Base-by-base conservation (phyloP, 1,140 invertebrate species). In the Drosophila nikananu region DNA sequence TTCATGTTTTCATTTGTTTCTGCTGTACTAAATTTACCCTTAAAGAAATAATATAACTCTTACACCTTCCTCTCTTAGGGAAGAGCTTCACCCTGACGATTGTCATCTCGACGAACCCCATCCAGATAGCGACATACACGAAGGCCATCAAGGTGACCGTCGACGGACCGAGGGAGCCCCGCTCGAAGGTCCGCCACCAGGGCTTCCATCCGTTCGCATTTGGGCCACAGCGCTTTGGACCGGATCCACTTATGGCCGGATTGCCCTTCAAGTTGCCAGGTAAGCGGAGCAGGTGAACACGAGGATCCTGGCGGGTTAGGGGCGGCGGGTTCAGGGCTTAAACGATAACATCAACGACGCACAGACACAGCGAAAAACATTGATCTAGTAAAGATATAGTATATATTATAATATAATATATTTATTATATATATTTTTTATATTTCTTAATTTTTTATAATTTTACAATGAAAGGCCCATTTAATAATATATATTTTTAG, bases 141-240 rank as follows among this genome's bases (percentile, higher is more conserved):
- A 99, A 99, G 93, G 98, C 98, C 39, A 99, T 99, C 92, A 99
- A 99, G 94, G 98, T 99, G 51, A 99, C 99, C 0, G 99, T 99
- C 42, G 99, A 99, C 93, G 99, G 99, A 55, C 99, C 99, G 0
- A 94, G 99, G 81, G 98, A 99, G 93, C 98, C 98, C 3, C 94
- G 99, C 77, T 98, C 97, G 32, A 99, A 99, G 94, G 97, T 97
- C 81, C 95, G 97, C 60, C 96, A 97, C 90, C 96, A 97, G 91
- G 95, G 96, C 46, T 97, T 97, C 92, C 97, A 97, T 94, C 97
- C 96, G 41, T 97, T 97, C 93, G 96, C 97, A 83, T 97, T 97
- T 93, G 97, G 96, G 64, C 96, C 96, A 32, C 94, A 95, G 60
- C 95, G 96, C 49, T 97, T 97, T 92, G 95, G 95, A 30, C 96